Conservation (phyloP, 2,113 vertebrate species). For the Heteronetta atricapilla region DNA sequence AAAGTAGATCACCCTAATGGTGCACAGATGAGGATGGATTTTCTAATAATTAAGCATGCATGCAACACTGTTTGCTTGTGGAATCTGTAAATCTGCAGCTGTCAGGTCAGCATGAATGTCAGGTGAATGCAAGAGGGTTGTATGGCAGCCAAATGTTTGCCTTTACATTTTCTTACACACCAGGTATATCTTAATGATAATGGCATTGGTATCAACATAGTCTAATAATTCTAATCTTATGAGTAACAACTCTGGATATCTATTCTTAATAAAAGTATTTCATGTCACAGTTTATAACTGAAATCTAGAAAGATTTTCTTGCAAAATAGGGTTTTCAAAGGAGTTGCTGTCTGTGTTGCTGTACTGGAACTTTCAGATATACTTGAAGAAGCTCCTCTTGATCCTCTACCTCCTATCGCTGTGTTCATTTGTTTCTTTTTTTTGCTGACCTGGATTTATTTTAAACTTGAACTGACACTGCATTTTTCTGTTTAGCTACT, state of each 20-base stretch:
- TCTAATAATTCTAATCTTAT: background rate
- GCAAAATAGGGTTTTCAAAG: background rate
- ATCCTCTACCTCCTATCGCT: background rate
- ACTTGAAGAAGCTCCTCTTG: background rate
- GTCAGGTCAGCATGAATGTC: background rate
- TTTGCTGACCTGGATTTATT: background rate
- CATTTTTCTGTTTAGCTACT: background rate
- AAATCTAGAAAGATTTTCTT: background rate
- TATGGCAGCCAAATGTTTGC: background rate
- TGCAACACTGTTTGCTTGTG: background rate
- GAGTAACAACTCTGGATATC: background rate
- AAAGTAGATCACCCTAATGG: conserved; percentile 1
- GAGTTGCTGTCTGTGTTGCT: background rate
- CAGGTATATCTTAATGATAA: background rate
- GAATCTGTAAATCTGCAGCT: background rate
- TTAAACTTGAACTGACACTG: background rate
- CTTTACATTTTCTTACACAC: background rate
- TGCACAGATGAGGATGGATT: background rate
- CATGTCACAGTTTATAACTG: background rate
- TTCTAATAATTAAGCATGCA: conserved; percentile 14
- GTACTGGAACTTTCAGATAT: background rate
- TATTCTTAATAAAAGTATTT: background rate
- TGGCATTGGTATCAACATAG: background rate
- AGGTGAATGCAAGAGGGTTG: background rate
- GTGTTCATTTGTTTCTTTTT: background rate